Evolutionary conservation across 2,797 vertebrate species (phyloP).

Genomic region (Acanthornis magna): DNA sequence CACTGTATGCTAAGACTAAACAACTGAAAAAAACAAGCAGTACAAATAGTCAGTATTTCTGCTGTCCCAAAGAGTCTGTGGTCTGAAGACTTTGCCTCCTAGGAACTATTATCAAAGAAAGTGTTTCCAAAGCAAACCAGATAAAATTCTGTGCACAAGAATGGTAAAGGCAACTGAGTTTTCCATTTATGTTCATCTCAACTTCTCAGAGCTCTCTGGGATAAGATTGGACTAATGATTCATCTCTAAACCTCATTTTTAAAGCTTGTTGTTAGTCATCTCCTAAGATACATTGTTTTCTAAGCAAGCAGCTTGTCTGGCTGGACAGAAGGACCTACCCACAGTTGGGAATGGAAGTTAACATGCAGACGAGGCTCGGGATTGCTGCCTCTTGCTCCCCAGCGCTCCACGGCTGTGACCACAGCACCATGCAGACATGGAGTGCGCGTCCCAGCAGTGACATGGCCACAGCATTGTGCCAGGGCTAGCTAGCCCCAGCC

Average conservation of each 20-base stretch:
- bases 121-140: constrained; percentile 44
- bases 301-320: neutral
- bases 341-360: neutral
- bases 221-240: neutral
- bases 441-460: neutral
- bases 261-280: neutral
- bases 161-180: neutral
- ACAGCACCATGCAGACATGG: rapidly evolving
- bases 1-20: constrained; percentile 15
- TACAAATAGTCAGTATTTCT: constrained; percentile 2
- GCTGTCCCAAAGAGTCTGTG: neutral
- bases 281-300: neutral
- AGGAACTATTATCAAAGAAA: constrained; percentile 22
- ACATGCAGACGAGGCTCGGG: rapidly evolving
- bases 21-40: constrained; percentile 17
- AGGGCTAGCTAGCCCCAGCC: neutral
- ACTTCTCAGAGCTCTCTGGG: neutral
- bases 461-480: rapidly evolving
- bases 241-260: neutral
- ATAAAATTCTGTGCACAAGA: constrained; percentile 4
- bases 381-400: neutral
- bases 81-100: neutral
- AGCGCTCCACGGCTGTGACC: neutral
- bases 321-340: neutral
- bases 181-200: constrained; percentile 57